Percentiles rank a stretch among this genome's conserved stretches.
Evolutionary conservation across 2,797 vertebrate genomes (phyloP).

Genomic region (Cynodonichthys magdalenae): DNA sequence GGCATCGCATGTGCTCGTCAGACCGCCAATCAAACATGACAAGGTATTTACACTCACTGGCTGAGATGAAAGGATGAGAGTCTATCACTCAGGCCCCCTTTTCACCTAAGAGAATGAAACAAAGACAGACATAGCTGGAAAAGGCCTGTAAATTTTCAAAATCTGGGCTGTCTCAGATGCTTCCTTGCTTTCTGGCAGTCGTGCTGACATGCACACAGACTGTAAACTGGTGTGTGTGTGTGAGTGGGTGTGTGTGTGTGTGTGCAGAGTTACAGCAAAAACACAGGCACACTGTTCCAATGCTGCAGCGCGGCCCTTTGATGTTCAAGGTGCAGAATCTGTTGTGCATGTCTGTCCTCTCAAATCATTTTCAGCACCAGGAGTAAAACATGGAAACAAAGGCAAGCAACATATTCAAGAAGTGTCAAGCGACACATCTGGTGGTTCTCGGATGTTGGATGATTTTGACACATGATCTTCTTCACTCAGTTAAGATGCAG

Average conservation of each 20-base stretch:
- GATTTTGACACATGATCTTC: conserved; percentile 46
- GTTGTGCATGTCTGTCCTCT: conserved; percentile 76
- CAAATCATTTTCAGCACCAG: conserved; percentile 67
- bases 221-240: not conserved
- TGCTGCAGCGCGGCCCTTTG: conserved; percentile 64
- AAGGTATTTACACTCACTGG: conserved; percentile 80
- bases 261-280: conserved; percentile 32
- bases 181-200: conserved; percentile 47
- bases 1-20: conserved; percentile 71
- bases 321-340: conserved; percentile 75
- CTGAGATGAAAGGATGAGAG: conserved; percentile 76
- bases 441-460: conserved; percentile 57
- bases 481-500: conserved; percentile 42
- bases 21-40: conserved; percentile 84
- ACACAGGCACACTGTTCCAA: conserved; percentile 51
- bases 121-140: conserved; percentile 73
- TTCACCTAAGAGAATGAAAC: conserved; percentile 71
- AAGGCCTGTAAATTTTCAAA: conserved; percentile 71
- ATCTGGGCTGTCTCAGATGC: conserved; percentile 70
- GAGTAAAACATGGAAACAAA: conserved; percentile 78
- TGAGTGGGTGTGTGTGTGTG: conserved; percentile 16
- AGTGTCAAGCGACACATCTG: conserved; percentile 68
- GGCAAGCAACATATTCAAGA: conserved; percentile 75
- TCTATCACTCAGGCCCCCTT: conserved; percentile 70
- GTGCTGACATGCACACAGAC: conserved; percentile 25